Percentiles rank a stretch among this genome's conserved stretches.
Conservation (phyloP, 1,140 invertebrate species). For the Microvelia longipes region DNA sequence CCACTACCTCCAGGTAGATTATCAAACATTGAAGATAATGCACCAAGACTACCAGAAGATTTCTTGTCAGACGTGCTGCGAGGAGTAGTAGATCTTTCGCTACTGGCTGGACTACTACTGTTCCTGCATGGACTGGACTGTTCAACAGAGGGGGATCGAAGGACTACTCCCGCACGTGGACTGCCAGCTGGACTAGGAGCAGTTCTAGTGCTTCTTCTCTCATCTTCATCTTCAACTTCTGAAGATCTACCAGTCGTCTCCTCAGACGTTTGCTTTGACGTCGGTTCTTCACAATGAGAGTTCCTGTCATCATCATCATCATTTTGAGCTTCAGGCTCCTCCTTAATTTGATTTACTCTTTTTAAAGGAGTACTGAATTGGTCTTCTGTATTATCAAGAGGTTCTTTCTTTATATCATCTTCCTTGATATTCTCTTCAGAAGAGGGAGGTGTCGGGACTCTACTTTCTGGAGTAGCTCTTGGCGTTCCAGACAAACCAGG, state of each 20-base stretch:
- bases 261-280: constrained; percentile 15
- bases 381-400: constrained; percentile 9
- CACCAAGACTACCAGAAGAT: constrained; percentile 54
- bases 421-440: constrained; percentile 39
- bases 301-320: constrained; percentile 38
- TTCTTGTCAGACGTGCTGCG: constrained; percentile 51
- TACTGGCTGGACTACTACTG: constrained; percentile 48
- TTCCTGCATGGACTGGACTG: constrained; percentile 41
- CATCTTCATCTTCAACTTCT: constrained; percentile 33
- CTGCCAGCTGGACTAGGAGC: constrained; percentile 20
- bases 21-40: constrained; percentile 79
- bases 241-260: constrained; percentile 18
- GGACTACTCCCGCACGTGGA: constrained; percentile 34
- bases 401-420: constrained; percentile 23
- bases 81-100: constrained; percentile 54
- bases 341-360: constrained; percentile 26
- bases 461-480: constrained; percentile 56
- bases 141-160: constrained; percentile 28
- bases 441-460: constrained; percentile 33
- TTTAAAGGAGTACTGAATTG: background rate
- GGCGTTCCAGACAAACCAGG: constrained; percentile 38
- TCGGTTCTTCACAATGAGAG: constrained; percentile 31
- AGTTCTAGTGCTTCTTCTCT: constrained; percentile 22
- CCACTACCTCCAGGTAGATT: constrained; percentile 45
- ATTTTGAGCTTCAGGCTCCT: constrained; percentile 36